Base-by-base conservation (phyloP, 2,888 invertebrate genomes). In the Eupithecia pulchellata region DNA sequence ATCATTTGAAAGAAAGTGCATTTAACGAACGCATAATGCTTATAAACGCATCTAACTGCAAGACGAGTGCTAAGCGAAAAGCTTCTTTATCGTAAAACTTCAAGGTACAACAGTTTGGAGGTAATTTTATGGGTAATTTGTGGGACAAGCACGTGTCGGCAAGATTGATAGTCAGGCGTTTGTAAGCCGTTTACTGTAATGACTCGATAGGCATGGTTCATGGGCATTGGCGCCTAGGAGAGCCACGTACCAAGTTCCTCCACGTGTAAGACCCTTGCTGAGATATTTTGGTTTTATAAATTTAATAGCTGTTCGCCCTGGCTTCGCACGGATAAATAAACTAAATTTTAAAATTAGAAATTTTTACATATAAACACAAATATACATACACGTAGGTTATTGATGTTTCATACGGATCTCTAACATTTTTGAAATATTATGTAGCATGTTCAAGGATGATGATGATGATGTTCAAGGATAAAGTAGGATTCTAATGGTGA, bases 1-100 rank as follows among this genome's bases (percentile, higher is more conserved):
- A 83, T 76, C 70, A 77, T 78, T 82, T 84, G 81, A 85, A 89
- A 87, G 87, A 88, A 89, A 89, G 86, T 86, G 85, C 86, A 86
- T 83, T 84, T 83, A 84, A 61, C 61, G 25, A 61, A 61, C 61
- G 61, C 61, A 61, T 61, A 83, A 81, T 76, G 82, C 83, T 86
- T 82, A 81, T 78, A 81, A 82, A 84, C 84, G 81, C 69, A 62
- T 69, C 70, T 67, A 65, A 55, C 34, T 52, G 25, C 52, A 25
- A 52, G 52, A 52, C 25, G 20, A 47, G 20, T 47, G 47, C 2
- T 52, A 72, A 67, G 27, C 63, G 14, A 69, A 69, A 61, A 55
- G 2, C 39, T n/a, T 3, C 69, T 57, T 47, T 74, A 71, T 58
- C 39, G 30, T 20, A 13, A 52, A 6, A 30, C 1, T 0, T 34